Base-by-base conservation (phyloP, 53 echinoderm and acorn worm species). In the Patiria pectinifera region DNA sequence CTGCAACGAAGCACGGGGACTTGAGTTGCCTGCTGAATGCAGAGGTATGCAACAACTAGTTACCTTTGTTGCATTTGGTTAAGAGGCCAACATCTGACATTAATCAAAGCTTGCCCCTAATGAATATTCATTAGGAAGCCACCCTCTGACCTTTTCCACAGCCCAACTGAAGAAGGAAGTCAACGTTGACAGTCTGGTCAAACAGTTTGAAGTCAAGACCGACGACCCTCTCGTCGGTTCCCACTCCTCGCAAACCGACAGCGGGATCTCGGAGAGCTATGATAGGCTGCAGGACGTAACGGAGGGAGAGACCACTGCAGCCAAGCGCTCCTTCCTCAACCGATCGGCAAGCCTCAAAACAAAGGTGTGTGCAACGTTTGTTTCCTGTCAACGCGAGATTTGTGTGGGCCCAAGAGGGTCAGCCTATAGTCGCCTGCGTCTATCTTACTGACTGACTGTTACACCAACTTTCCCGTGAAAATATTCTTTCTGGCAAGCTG, bases 221-320 rank as follows among this genome's bases (percentile, higher is more conserved):
- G 84, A 93, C 45, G 82, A 93, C 48, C 86, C 82, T 0, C 25
- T 83, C 9, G 82, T 81, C 22, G 69, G 81, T 77, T 90, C 90
- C 4, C 90, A 80, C 70, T n/a, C 88, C 7, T 91, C 93, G 22
- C 62, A 93, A 59, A 82, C 93, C 0, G 93, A 90, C 80, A 93
- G 85, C 48, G 93, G 91, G 11, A 90, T 93, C 77, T 90, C 91
- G 0, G 90, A 89, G 12, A 89, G 90, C 45, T 90, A 66, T 21
- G 93, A 90, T 23, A 61, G 90, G 16, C 59, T 90, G 61, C 84
- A 84, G 35, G 90, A 84, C 19, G 74, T 85, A 61, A 47, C 49
- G 22, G 84, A 90, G 21, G 75, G 45, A 18, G 93, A 89, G 14
- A 49, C 82, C 1, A 24, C 88, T 8, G 53, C 72, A 0, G 18